Evolutionary conservation across 2,113 vertebrate genomes (phyloP), one percentile per base, ranked within the genome.

Genomic region (Notarius lentiginosus): DNA sequence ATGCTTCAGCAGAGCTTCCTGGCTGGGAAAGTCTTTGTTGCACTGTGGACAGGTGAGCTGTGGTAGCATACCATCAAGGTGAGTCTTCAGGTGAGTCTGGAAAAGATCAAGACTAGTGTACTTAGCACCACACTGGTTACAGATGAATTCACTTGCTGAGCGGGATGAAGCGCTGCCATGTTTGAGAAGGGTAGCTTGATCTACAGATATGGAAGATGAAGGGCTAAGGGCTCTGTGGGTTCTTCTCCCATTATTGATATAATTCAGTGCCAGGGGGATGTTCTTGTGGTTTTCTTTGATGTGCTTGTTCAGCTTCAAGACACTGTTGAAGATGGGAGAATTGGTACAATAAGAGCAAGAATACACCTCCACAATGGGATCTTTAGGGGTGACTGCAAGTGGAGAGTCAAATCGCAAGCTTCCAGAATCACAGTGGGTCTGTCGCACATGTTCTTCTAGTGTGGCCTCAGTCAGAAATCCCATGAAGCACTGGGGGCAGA

Each of bases 241-340:
- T 92, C 97, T 98, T 93, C 98, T 98, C 86, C 98, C 97, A 77
- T 99, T 98, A 91, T 99, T 97, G 88, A 98, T 97, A 90, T 99
- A 99, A 94, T 98, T 98, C 90, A 99, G 94, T 0, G 98, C 98
- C 92, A 99, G 94, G 79, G 98, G 98, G 94, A 99, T 99, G 95
- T 99, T 99, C 94, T 99, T 99, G 93, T 99, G 98, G 90, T 98
- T 99, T 93, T 99, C 98, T 92, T 99, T 99, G 92, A 99, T 96
- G 93, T 99, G 98, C 87, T 99, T 99, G 93, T 97, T 99, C 86
- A 99, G 93, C 92, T 99, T 99, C 89, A 98, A 95, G 90, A 99
- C 96, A 83, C 96, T 99, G 94, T 97, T 99, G 94, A 99, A 99
- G 91, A 98, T 98, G 66, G 98, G 98, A 34, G 98, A 99, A 92